phyloP scores from a whole-genome alignment of 2,797 vertebrate species.

The Chelidonichthys spinosus region DNA sequence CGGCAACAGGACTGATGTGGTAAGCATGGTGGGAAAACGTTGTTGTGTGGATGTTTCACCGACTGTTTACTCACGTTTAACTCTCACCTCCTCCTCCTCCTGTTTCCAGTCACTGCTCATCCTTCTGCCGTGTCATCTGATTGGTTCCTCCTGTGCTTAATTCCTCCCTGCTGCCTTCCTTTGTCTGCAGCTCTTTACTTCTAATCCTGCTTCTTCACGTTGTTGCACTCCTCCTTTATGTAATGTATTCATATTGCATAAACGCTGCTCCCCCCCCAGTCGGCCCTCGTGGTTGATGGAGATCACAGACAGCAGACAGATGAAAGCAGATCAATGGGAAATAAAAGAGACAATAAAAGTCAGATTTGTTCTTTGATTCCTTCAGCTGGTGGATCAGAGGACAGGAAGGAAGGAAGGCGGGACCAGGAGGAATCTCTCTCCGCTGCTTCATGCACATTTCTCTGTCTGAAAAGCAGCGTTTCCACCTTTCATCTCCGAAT shows the following conservation, averaged over 20 bases:
- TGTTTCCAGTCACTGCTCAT: not conserved
- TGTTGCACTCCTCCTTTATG: not conserved
- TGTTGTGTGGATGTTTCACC: too few species aligned
- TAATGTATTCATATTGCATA: too few species aligned
- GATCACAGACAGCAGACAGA: conserved; percentile 47
- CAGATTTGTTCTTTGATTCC: conserved; percentile 59
- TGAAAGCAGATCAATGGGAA: conserved; percentile 50
- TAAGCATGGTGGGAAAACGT: conserved; percentile 57
- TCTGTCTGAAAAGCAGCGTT: not conserved
- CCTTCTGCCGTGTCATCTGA: not conserved
- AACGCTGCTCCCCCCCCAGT: too few species aligned
- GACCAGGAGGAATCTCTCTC: not conserved
- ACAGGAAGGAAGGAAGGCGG: conserved; percentile 30
- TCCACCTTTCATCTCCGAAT: not conserved
- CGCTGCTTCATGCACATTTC: conserved; percentile 10
- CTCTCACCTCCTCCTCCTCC: not conserved
- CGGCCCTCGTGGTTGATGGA: conserved; percentile 15
- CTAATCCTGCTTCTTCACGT: conserved; percentile 1
- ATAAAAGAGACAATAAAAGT: conserved; percentile 55
- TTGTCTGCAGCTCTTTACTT: not conserved
- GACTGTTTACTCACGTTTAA: not conserved
- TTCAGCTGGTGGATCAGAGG: conserved; percentile 52
- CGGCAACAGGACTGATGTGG: conserved; percentile 53
- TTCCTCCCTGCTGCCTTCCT: not conserved
- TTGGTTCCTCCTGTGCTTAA: not conserved